Percentiles rank a stretch among this genome's conserved stretches.
Evolutionary conservation across 2,888 invertebrate genomes (phyloP).

Genomic region (Lysandra coridon): DNA sequence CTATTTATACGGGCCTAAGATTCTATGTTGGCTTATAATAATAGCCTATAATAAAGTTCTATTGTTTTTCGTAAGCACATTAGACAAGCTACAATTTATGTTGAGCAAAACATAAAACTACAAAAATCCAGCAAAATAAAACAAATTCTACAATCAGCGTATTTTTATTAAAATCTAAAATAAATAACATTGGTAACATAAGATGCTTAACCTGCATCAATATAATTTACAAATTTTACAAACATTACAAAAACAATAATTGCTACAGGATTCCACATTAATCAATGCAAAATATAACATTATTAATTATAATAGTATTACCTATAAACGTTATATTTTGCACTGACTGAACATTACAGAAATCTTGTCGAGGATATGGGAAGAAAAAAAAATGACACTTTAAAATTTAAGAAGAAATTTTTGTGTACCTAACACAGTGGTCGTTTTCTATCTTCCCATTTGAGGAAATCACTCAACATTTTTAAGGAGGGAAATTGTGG

Average conservation of each 20-base stretch:
- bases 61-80: neutral
- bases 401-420: neutral
- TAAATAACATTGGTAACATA: constrained; percentile 41
- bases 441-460: neutral
- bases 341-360: neutral
- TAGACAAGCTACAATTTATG: constrained; percentile 1
- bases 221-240: constrained; percentile 27
- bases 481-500: neutral
- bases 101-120: neutral
- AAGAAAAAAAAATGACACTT: neutral
- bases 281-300: neutral
- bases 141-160: constrained; percentile 38
- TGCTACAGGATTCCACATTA: neutral
- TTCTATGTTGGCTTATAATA: neutral
- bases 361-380: neutral
- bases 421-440: neutral
- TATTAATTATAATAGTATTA: neutral
- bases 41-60: neutral
- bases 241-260: constrained; percentile 25
- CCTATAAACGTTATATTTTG: neutral
- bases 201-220: constrained; percentile 21
- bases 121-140: constrained; percentile 35
- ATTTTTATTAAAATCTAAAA: constrained; percentile 43
- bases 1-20: neutral
- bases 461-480: neutral